Conservation (phyloP, 2,113 vertebrate genomes). For the Pagrus major region DNA sequence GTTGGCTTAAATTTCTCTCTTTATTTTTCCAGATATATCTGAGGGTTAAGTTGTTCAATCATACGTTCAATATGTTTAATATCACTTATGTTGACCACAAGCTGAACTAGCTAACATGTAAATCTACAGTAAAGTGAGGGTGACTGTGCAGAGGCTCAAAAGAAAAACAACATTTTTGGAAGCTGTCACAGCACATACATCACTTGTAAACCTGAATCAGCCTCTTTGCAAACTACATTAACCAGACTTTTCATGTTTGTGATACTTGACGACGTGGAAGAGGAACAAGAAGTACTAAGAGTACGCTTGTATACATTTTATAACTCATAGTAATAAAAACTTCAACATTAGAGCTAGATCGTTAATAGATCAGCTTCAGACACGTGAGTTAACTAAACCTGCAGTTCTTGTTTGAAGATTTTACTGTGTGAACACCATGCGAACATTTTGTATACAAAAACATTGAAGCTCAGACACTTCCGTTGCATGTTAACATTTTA, state of each 20-base stretch:
- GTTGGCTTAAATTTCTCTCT: constrained; percentile 3
- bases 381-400: not conserved
- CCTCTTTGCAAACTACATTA: not conserved
- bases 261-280: not conserved
- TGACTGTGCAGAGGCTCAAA: constrained; percentile 1
- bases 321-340: constrained; percentile 36
- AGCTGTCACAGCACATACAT: not conserved
- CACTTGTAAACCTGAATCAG: not conserved
- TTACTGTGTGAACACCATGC: constrained; percentile 7
- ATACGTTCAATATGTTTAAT: no score
- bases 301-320: constrained; percentile 32
- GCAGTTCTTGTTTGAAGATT: not conserved
- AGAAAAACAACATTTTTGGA: not conserved
- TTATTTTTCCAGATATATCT: not conserved
- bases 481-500: constrained; percentile 65
- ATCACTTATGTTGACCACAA: constrained; percentile 8
- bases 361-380: not conserved
- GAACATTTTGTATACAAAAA: constrained; percentile 8
- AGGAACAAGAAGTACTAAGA: not conserved
- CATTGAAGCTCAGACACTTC: constrained; percentile 30
- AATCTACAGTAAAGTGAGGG: constrained; percentile 13
- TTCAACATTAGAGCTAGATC: not conserved
- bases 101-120: no score
- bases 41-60: constrained; percentile 2
- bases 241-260: not conserved